phyloP scores from a whole-genome alignment of 2,888 invertebrate species.

The Sminthurides aquaticus region DNA sequence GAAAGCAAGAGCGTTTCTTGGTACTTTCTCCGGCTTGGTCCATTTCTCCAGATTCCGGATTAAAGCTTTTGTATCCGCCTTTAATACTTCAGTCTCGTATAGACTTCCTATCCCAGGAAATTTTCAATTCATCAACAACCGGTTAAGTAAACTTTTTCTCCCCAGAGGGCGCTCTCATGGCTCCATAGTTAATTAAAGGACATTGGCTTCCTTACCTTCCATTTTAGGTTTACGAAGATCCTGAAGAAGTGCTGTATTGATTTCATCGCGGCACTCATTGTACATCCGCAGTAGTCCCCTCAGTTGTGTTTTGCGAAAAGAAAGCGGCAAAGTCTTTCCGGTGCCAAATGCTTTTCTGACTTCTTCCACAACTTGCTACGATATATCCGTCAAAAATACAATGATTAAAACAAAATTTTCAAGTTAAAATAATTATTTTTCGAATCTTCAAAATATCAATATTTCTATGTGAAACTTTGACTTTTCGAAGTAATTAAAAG shows the following conservation, averaged over 20 bases:
- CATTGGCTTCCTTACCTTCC: slow-evolving; percentile 40
- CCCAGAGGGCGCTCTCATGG: no score
- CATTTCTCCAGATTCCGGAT: slow-evolving; percentile 28
- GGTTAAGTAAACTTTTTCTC: background rate
- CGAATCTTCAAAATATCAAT: no score
- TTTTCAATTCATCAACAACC: background rate
- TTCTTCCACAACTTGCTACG: no score
- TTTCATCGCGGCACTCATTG: slow-evolving; percentile 66
- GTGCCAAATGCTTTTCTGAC: slow-evolving; percentile 66
- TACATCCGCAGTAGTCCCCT: slow-evolving; percentile 66
- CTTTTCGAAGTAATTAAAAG: no score
- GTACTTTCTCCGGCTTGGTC: slow-evolving; percentile 25
- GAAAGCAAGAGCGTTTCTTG: slow-evolving; percentile 32
- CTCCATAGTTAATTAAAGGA: no score
- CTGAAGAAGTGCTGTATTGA: slow-evolving; percentile 65
- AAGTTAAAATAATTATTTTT: no score
- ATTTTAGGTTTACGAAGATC: slow-evolving; percentile 60
- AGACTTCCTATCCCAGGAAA: slow-evolving; percentile 22
- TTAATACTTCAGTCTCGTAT: slow-evolving; percentile 35
- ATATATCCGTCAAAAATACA: no score
- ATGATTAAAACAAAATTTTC: no score
- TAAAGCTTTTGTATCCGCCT: slow-evolving; percentile 25
- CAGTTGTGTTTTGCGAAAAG: slow-evolving; percentile 75
- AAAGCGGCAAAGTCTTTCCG: slow-evolving; percentile 69
- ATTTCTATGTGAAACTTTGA: no score